These are phyloP conservation scores for Alethe castanea DNA, from an alignment of 2,113 vertebrate genomes.

Conservation along the genomic window DNA sequence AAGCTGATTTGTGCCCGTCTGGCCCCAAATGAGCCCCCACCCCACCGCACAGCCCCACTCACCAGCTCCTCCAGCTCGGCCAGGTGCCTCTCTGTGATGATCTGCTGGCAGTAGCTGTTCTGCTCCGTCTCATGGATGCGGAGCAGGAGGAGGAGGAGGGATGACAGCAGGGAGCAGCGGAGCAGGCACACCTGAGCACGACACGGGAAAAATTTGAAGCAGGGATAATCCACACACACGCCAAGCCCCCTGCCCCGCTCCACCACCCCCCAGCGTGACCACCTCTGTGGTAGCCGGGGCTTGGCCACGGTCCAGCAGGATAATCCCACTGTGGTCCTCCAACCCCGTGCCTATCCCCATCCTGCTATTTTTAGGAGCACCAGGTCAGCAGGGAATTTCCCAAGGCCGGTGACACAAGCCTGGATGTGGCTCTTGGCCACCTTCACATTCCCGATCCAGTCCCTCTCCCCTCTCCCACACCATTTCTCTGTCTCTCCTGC, in stretches of 20 bases:
- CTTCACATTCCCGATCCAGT: neutral
- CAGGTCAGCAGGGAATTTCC: conserved; percentile 43
- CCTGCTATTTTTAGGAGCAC: neutral
- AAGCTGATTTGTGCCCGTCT: neutral
- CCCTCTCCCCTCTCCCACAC: neutral
- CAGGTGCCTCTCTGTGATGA: conserved; percentile 66
- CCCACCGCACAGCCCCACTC: neutral
- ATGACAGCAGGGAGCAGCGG: conserved; percentile 24
- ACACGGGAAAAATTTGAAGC: neutral
- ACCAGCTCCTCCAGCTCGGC: conserved; percentile 68
- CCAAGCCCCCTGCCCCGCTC: neutral
- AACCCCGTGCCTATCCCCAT: neutral
- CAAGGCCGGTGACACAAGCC: neutral
- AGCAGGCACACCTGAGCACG: conserved; percentile 61
- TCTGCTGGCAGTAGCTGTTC: conserved; percentile 61
- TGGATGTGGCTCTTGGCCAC: neutral
- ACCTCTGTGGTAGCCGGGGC: neutral
- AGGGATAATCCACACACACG: neutral
- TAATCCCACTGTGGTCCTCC: neutral
- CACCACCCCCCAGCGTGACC: neutral
- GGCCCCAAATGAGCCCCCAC: fast-evolving
- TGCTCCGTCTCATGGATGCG: conserved; percentile 38
- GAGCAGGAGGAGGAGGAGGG: conserved; percentile 61
- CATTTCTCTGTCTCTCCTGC: neutral
- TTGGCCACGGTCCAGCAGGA: neutral